These are phyloP conservation scores for Melanotaenia pygmaea DNA, from an alignment of 2,797 vertebrate genomes.

Conservation along the genomic window DNA sequence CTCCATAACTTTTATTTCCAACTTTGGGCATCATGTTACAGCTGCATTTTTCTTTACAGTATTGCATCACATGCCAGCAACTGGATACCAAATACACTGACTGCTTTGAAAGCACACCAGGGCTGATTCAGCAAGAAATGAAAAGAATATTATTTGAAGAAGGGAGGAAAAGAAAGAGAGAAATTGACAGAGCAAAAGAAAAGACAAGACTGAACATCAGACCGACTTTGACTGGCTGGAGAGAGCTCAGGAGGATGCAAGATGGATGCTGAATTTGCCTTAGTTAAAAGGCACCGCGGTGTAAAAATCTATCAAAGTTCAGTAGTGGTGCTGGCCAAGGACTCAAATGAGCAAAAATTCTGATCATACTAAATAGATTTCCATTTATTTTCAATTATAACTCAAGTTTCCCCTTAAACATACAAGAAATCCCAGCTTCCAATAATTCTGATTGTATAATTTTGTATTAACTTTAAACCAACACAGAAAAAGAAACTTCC, in stretches of 20 bases:
- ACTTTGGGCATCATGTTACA: not conserved
- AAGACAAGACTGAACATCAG: too few species aligned
- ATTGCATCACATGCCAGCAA: not conserved
- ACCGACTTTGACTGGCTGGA: not conserved
- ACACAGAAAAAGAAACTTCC: not conserved
- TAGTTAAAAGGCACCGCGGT: too few species aligned
- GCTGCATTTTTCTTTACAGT: not conserved
- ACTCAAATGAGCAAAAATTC: not conserved
- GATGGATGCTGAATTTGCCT: too few species aligned
- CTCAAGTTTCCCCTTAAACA: not conserved
- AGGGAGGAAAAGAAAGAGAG: not conserved
- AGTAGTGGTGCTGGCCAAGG: not conserved
- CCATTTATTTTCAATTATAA: not conserved
- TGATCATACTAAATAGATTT: not conserved
- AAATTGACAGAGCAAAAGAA: not conserved
- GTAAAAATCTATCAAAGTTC: too few species aligned
- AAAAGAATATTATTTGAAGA: not conserved
- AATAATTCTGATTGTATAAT: not conserved
- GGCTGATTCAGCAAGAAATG: not conserved
- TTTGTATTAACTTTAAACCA: not conserved
- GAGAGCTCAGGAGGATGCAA: not conserved
- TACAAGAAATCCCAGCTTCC: not conserved
- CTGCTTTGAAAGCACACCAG: not conserved
- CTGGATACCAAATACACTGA: not conserved
- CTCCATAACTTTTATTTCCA: not conserved